phyloP scores from a whole-genome alignment of 2,113 vertebrate species.

The Alethe diademata region DNA sequence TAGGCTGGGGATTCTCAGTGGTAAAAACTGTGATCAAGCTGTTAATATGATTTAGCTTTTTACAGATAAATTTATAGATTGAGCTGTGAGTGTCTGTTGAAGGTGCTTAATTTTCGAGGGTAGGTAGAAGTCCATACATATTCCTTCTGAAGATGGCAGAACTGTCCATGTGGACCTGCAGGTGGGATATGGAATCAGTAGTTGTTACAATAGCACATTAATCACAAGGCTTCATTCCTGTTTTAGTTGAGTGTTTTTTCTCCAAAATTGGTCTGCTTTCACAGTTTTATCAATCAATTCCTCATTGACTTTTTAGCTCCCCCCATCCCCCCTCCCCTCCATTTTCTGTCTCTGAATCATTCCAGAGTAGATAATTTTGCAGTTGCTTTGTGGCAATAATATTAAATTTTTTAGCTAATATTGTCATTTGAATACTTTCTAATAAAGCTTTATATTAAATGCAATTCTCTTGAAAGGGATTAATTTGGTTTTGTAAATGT shows the following conservation, averaged over 20 bases:
- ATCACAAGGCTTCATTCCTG: not conserved
- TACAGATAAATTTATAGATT: not conserved
- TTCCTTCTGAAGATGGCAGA: not conserved
- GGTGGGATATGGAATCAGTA: not conserved
- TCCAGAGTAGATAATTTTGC: not conserved
- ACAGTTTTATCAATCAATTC: not conserved
- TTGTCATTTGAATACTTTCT: not conserved
- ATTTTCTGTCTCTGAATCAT: not conserved
- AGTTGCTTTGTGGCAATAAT: not conserved
- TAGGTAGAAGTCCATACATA: not conserved
- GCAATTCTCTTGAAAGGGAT: not conserved
- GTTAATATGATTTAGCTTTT: not conserved
- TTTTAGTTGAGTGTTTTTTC: not conserved
- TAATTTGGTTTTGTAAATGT: not conserved
- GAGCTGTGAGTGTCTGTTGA: not conserved
- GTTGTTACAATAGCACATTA: not conserved
- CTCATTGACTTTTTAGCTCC: not conserved
- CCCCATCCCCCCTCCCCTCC: rapidly evolving
- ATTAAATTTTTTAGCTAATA: not conserved
- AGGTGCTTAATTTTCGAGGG: not conserved
- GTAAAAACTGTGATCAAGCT: not conserved
- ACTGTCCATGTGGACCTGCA: not conserved
- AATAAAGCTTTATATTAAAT: constrained; percentile 5
- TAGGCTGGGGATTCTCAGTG: not conserved
- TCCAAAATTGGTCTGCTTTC: not conserved